phyloP scores from a whole-genome alignment of 2,888 invertebrate species.

The Aporophyla lueneburgensis region DNA sequence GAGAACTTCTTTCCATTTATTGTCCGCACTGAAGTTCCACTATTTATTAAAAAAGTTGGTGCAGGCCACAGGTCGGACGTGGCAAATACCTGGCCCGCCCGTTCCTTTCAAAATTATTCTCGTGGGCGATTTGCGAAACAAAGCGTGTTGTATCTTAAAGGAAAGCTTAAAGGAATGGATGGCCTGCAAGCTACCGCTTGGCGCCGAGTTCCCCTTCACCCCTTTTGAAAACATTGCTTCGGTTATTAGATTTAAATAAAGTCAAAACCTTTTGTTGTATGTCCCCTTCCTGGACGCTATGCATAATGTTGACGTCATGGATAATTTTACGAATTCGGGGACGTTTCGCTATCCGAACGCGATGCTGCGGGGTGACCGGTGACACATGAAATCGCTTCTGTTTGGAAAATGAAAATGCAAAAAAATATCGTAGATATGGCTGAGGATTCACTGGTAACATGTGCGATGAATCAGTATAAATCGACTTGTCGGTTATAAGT shows the following conservation, averaged over 20 bases:
- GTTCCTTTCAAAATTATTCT: slow-evolving; percentile 83
- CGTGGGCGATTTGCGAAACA: slow-evolving; percentile 90
- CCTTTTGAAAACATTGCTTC: slow-evolving; percentile 75
- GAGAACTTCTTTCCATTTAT: slow-evolving; percentile 67
- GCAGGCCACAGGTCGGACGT: slow-evolving; percentile 67
- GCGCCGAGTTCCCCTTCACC: slow-evolving; percentile 65
- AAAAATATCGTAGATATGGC: not conserved
- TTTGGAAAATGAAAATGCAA: not conserved
- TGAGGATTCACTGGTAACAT: too few relatives aligned
- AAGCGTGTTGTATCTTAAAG: slow-evolving; percentile 89
- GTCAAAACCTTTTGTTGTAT: slow-evolving; percentile 73
- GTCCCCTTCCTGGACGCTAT: slow-evolving; percentile 47
- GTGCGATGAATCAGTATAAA: too few relatives aligned
- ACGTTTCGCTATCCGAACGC: not conserved
- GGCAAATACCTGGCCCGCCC: slow-evolving; percentile 69
- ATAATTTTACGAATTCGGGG: slow-evolving; percentile 55
- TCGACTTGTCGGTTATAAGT: too few relatives aligned
- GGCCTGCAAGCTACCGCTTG: slow-evolving; percentile 70
- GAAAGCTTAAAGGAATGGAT: slow-evolving; percentile 89
- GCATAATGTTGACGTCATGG: slow-evolving; percentile 67
- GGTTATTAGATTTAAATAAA: slow-evolving; percentile 79
- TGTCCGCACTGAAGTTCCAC: slow-evolving; percentile 65
- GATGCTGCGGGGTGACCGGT: not conserved
- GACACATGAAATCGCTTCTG: slow-evolving; percentile 6
- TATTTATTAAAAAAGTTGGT: slow-evolving; percentile 75